Evolutionary conservation across 2,113 vertebrate genomes (phyloP).

Genomic region (Phoxinus phoxinus): DNA sequence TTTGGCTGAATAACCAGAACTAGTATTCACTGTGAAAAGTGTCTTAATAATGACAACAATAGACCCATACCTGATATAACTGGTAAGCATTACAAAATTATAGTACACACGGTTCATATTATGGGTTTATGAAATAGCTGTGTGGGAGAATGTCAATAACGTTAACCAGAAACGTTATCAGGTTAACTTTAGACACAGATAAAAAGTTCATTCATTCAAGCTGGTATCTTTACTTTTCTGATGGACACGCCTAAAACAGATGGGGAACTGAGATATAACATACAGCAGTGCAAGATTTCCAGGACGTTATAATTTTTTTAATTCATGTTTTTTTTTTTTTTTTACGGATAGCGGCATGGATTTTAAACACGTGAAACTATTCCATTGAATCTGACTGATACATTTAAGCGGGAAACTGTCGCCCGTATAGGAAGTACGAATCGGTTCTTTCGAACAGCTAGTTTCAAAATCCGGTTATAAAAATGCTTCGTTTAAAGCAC

Average conservation of each 20-base stretch:
- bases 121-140: not conserved
- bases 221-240: not conserved
- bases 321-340: not conserved
- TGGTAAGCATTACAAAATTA: not conserved
- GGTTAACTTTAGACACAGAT: not conserved
- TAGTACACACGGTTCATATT: not conserved
- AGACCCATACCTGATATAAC: not conserved
- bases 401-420: conserved; percentile 57
- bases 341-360: not conserved
- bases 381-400: not conserved
- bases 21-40: not conserved
- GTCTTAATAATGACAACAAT: not conserved
- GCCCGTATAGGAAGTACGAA: not conserved
- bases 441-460: not conserved
- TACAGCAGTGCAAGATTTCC: not conserved
- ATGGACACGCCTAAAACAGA: not conserved
- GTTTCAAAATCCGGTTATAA: not conserved
- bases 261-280: not conserved
- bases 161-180: not conserved
- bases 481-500: not conserved
- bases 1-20: not conserved
- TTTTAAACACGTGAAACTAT: not conserved
- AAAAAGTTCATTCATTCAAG: not conserved
- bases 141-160: not conserved
- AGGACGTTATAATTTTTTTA: not conserved